phyloP scores from a whole-genome alignment of 2,888 invertebrate species.

The Tetragonisca angustula region DNA sequence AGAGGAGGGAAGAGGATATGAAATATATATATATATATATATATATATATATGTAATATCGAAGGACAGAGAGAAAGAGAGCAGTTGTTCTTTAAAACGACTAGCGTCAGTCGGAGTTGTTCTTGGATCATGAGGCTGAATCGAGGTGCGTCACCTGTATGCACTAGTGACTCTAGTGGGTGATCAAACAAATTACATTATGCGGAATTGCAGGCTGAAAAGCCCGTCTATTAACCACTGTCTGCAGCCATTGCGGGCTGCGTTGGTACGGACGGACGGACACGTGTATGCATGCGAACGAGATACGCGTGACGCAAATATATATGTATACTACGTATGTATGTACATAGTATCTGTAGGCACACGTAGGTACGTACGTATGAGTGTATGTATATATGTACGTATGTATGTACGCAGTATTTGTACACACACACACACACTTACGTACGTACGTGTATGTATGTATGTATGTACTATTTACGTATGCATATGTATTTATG shows the following conservation, averaged over 20 bases:
- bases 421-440: too few relatives aligned
- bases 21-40: too few relatives aligned
- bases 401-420: too few relatives aligned
- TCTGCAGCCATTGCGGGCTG: slow-evolving; percentile 25
- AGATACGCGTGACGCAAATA: slow-evolving; percentile 65
- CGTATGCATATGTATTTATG: too few relatives aligned
- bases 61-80: too few relatives aligned
- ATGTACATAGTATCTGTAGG: too few relatives aligned
- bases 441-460: too few relatives aligned
- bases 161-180: slow-evolving; percentile 54
- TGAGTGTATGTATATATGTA: too few relatives aligned
- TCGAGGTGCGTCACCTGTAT: slow-evolving; percentile 65
- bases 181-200: slow-evolving; percentile 71
- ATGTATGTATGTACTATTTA: too few relatives aligned
- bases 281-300: slow-evolving; percentile 49
- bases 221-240: slow-evolving; percentile 54
- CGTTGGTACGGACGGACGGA: slow-evolving; percentile 19
- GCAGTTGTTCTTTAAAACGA: not conserved
- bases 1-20: too few relatives aligned
- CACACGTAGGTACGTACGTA: too few relatives aligned
- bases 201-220: slow-evolving; percentile 63
- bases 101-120: slow-evolving; percentile 41
- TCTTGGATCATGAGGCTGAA: slow-evolving; percentile 60
- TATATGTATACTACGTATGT: slow-evolving; percentile 7
- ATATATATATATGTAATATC: accelerated